Evolutionary conservation across 2,113 vertebrate genomes (phyloP).

Genomic region (Cariama cristata): DNA sequence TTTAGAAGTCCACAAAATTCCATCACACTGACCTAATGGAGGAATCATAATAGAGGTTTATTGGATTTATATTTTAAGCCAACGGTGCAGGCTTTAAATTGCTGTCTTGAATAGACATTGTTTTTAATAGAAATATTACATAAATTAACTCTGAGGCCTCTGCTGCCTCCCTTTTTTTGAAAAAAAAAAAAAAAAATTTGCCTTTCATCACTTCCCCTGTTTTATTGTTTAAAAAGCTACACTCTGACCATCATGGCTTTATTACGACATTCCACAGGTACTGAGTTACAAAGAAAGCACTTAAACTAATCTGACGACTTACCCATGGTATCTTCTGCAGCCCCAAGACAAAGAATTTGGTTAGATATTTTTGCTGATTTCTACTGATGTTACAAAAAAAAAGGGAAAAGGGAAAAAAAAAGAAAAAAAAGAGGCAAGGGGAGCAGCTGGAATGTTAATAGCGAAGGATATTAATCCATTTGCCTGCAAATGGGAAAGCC

Average conservation of each 20-base stretch:
- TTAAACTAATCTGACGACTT: not conserved
- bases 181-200: not conserved
- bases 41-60: not conserved
- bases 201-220: not conserved
- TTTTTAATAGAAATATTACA: slow-evolving; percentile 2
- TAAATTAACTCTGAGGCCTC: not conserved
- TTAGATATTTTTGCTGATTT: not conserved
- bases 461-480: not conserved
- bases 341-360: slow-evolving; percentile 16
- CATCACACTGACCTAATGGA: not conserved
- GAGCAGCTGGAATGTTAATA: not conserved
- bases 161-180: not conserved
- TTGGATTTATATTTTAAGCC: not conserved
- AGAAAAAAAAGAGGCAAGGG: not conserved
- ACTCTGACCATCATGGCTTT: not conserved
- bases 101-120: not conserved
- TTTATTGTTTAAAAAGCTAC: not conserved
- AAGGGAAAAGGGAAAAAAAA: fast-evolving
- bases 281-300: not conserved
- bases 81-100: not conserved
- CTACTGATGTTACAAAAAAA: not conserved
- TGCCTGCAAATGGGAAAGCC: not conserved
- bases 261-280: not conserved
- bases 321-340: slow-evolving; percentile 63
- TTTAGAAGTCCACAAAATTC: slow-evolving; percentile 36